Percentiles rank a stretch among this genome's conserved stretches.
These are phyloP conservation scores for Macropodus opercularis DNA, from an alignment of 2,797 vertebrate species.

Conservation along the genomic window DNA sequence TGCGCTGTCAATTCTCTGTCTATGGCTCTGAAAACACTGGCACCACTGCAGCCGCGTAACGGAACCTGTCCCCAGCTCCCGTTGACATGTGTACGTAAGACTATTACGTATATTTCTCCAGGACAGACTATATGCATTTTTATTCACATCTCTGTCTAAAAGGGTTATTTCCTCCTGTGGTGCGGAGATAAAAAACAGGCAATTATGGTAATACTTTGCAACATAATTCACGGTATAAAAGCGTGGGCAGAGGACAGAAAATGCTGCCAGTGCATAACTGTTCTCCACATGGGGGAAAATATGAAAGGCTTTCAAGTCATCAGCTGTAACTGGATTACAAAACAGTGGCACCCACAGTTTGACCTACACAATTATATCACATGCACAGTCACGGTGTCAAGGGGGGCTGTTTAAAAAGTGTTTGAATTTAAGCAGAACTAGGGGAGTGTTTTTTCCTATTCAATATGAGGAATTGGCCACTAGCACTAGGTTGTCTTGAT, in stretches of 20 bases:
- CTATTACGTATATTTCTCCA: slow-evolving; percentile 23
- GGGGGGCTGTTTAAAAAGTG: neutral
- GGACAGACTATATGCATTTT: slow-evolving; percentile 8
- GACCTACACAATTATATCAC: slow-evolving; percentile 21
- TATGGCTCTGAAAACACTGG: slow-evolving; percentile 47
- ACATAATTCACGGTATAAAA: slow-evolving; percentile 35
- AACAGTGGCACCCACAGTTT: slow-evolving; percentile 23
- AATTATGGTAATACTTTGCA: slow-evolving; percentile 43
- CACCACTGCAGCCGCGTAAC: neutral
- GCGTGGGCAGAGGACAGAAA: slow-evolving; percentile 27
- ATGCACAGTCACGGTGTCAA: slow-evolving; percentile 9
- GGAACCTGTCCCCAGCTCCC: neutral
- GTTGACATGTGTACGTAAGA: slow-evolving; percentile 12
- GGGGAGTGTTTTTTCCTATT: neutral
- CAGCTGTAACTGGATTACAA: slow-evolving; percentile 26
- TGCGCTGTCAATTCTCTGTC: slow-evolving; percentile 19
- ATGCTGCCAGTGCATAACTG: slow-evolving; percentile 23
- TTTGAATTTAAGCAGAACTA: slow-evolving; percentile 13
- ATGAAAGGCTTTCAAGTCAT: slow-evolving; percentile 43
- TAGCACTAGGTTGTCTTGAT: neutral
- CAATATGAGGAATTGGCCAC: neutral
- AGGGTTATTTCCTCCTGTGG: slow-evolving; percentile 3
- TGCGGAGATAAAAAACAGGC: neutral
- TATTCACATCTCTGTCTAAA: slow-evolving; percentile 14
- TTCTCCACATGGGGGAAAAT: slow-evolving; percentile 27